Percentiles rank a stretch among this genome's conserved stretches.
phyloP scores from a whole-genome alignment of 2,113 vertebrate genomes.

The Pituophis catenifer region DNA sequence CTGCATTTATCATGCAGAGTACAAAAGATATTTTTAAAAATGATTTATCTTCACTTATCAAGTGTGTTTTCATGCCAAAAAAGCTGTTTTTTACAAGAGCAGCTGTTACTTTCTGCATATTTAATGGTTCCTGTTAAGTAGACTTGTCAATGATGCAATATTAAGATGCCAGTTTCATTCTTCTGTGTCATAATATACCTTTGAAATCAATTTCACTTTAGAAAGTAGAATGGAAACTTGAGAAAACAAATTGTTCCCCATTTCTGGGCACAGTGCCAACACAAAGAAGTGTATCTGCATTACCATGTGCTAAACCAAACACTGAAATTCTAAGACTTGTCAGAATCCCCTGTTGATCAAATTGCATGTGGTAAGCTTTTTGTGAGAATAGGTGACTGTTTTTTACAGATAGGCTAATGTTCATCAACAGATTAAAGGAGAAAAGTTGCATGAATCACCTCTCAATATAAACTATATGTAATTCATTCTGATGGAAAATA shows the following conservation, averaged over 20 bases:
- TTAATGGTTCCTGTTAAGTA: slow-evolving; percentile 71
- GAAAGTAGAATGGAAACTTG: slow-evolving; percentile 51
- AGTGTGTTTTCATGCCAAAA: slow-evolving; percentile 70
- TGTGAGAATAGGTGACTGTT: background rate
- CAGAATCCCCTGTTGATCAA: slow-evolving; percentile 7
- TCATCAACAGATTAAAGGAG: slow-evolving; percentile 4
- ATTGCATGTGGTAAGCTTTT: background rate
- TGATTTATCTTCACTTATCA: slow-evolving; percentile 70
- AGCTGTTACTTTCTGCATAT: slow-evolving; percentile 71
- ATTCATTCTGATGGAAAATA: background rate
- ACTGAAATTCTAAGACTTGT: background rate
- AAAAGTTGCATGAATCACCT: background rate
- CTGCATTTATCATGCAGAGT: slow-evolving; percentile 44
- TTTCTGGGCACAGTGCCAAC: slow-evolving; percentile 48
- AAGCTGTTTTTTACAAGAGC: slow-evolving; percentile 60
- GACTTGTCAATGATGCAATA: slow-evolving; percentile 63
- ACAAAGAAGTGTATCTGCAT: slow-evolving; percentile 46
- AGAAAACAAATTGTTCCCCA: slow-evolving; percentile 28
- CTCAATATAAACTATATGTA: background rate
- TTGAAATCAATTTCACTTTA: slow-evolving; percentile 56
- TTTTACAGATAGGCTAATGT: background rate
- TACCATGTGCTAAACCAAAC: slow-evolving; percentile 19
- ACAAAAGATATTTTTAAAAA: slow-evolving; percentile 51
- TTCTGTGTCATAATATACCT: slow-evolving; percentile 48
- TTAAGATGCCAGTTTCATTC: slow-evolving; percentile 64